These are phyloP conservation scores for Sebastes taczanowskii DNA, from an alignment of 2,797 vertebrate species.

Conservation along the genomic window DNA sequence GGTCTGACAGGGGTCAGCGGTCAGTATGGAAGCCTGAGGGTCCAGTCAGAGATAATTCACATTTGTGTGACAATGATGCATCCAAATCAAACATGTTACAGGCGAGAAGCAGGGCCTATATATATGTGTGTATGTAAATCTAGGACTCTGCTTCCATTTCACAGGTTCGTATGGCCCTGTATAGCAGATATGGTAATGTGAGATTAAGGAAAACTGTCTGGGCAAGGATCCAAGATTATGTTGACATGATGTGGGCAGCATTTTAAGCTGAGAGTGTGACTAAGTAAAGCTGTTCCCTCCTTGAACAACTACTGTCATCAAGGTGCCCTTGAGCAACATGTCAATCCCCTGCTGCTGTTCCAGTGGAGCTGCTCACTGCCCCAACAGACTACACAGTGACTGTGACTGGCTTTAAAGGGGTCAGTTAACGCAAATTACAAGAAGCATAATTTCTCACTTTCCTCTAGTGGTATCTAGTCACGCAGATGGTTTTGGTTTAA, in stretches of 20 bases:
- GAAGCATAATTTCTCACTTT: neutral
- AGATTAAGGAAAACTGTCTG: conserved; percentile 63
- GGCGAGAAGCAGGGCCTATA: neutral
- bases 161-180: conserved; percentile 8
- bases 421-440: neutral
- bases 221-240: conserved; percentile 49
- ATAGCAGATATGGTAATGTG: conserved; percentile 58
- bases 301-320: conserved; percentile 40
- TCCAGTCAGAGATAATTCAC: conserved; percentile 43
- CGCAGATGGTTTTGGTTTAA: neutral
- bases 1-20: conserved; percentile 8
- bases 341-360: conserved; percentile 10
- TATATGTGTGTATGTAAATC: neutral
- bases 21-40: conserved; percentile 32
- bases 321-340: conserved; percentile 52
- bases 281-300: conserved; percentile 40
- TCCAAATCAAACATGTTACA: neutral
- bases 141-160: conserved; percentile 21
- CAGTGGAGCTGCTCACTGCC: neutral
- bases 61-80: neutral
- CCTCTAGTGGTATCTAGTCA: neutral
- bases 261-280: conserved; percentile 45
- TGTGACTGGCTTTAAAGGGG: conserved; percentile 5
- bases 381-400: neutral
- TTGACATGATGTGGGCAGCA: conserved; percentile 49